These are phyloP conservation scores for Sturnira hondurensis DNA, from an alignment of 2,113 vertebrate genomes.

Conservation along the genomic window DNA sequence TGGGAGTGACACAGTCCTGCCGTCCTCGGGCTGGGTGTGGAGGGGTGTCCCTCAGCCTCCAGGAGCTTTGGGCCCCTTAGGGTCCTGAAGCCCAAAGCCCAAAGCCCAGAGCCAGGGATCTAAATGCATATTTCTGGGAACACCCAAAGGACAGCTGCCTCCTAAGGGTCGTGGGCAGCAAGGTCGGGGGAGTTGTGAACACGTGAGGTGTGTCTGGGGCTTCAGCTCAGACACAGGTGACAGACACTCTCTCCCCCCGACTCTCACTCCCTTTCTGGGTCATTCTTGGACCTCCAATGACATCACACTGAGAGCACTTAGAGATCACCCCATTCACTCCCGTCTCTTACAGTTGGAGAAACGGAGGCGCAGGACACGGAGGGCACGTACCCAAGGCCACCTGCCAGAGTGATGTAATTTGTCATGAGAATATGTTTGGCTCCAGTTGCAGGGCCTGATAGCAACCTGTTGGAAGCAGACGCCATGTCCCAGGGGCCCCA, in stretches of 20 bases:
- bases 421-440: background rate
- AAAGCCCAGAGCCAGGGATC: background rate
- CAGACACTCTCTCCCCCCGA: rapidly evolving
- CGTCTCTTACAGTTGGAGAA: background rate
- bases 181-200: background rate
- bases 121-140: background rate
- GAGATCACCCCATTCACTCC: background rate
- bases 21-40: background rate
- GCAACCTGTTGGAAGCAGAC: background rate
- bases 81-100: background rate
- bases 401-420: background rate
- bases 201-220: too few species aligned
- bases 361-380: background rate
- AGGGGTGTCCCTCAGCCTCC: background rate
- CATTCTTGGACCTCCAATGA: background rate
- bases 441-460: background rate
- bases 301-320: background rate
- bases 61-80: background rate
- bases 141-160: background rate
- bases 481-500: rapidly evolving
- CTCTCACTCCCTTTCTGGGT: background rate
- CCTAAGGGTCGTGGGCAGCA: rapidly evolving
- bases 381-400: background rate
- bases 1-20: rapidly evolving
- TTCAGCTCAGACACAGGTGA: background rate